phyloP scores from a whole-genome alignment of 1,140 invertebrate genomes.

The Halictus rubicundus region DNA sequence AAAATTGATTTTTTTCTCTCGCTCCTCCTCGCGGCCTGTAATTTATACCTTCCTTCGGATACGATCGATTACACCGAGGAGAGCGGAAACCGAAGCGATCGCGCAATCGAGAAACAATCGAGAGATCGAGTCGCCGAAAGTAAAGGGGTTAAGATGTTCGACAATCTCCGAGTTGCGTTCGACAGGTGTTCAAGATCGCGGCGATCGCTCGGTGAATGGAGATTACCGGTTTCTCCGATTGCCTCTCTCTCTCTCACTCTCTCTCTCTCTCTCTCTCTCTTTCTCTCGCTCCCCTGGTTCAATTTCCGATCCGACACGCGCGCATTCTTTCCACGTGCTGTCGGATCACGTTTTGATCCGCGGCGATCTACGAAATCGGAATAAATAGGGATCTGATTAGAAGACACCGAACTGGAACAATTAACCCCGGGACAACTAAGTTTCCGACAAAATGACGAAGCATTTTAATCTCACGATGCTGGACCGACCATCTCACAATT shows the following conservation, averaged over 20 bases:
- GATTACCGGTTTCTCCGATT: slow-evolving; percentile 70
- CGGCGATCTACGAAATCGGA: not conserved
- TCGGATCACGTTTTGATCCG: slow-evolving; percentile 20
- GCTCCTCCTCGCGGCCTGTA: not conserved
- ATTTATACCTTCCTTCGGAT: slow-evolving; percentile 24
- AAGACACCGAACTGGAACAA: not conserved
- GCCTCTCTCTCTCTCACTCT: slow-evolving; percentile 26
- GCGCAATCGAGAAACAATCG: not conserved
- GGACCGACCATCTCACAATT: too few relatives aligned
- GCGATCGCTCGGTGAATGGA: slow-evolving; percentile 63
- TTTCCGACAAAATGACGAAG: too few relatives aligned
- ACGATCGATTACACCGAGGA: slow-evolving; percentile 2
- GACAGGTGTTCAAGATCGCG: slow-evolving; percentile 63
- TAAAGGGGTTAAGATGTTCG: slow-evolving; percentile 17
- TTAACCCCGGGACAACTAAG: too few relatives aligned
- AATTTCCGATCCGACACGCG: slow-evolving; percentile 41
- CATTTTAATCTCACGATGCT: too few relatives aligned
- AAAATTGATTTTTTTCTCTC: not conserved
- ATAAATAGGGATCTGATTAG: slow-evolving; percentile 19
- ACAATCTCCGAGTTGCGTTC: slow-evolving; percentile 36
- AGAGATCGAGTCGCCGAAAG: slow-evolving; percentile 38
- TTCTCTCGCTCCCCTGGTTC: slow-evolving; percentile 7
- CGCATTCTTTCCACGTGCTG: slow-evolving; percentile 26
- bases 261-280: slow-evolving; percentile 59
- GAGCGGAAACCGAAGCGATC: not conserved